Evolutionary conservation across 2,888 invertebrate species (phyloP), one percentile per base, ranked within the genome.

Genomic region (Ophioninae sp.): DNA sequence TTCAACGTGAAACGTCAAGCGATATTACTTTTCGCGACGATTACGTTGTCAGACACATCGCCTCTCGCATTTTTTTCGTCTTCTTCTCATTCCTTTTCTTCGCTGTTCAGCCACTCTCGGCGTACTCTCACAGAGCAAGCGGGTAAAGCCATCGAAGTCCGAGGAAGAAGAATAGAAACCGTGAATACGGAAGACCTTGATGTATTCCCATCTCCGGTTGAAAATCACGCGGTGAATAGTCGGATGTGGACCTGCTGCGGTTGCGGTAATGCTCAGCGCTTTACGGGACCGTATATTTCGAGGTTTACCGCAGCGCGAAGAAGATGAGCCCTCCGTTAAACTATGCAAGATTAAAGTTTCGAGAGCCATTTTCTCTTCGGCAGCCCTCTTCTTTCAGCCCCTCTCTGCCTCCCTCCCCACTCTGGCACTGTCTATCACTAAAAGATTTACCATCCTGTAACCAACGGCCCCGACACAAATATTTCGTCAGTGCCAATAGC

Each of bases 401-500:
- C 13, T 51, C 17, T 56, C 30, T 23, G 23, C 9, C 8, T 39
- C 20, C 13, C 13, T 23, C 37, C 30, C 3, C n/a, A 30, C 44
- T 9, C 20, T 39, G 9, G 67, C 56, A 9, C 41, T 59, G 8
- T 67, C 59, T 44, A 41, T 68, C 22, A 13, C 20, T 2, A 56
- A 39, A 78, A 67, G 81, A 82, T 82, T 82, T 82, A 82, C 67
- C 73, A 30, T 64, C 64, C 41, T 20, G 51, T 61, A 30, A n/a
- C 30, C 68, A 44, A 68, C 72, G 71, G 41, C 73, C 68, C 51
- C 67, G 41, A 68, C 44, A 81, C 77, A 82, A 82, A 77, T 82
- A 82, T 78, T 82, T 82, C 73, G 77, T 78, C 81, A 82, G 41
- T 51, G 61, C n/a, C 59, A 59, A 59, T 61, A 67, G 64, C 51